Evolutionary conservation across 2,797 vertebrate genomes (phyloP).

Genomic region (Staurois parvus): DNA sequence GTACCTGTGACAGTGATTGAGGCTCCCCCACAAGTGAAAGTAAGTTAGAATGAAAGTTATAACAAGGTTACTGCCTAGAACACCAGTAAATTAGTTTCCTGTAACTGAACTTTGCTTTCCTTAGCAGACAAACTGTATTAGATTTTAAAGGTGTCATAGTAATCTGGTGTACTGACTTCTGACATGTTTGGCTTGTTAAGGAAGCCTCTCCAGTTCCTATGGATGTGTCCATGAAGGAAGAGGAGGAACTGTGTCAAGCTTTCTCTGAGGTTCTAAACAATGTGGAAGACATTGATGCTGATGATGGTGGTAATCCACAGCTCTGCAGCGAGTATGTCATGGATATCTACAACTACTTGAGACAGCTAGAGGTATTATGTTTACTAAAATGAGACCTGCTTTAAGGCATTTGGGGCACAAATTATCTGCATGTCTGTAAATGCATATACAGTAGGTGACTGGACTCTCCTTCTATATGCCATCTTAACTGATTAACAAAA

Average conservation of each 20-base stretch:
- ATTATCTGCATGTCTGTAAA: neutral
- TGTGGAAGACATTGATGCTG: constrained; percentile 86
- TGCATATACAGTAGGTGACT: too few relatives aligned
- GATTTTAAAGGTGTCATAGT: too few relatives aligned
- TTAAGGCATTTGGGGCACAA: neutral
- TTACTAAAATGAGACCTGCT: too few relatives aligned
- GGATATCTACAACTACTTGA: constrained; percentile 91
- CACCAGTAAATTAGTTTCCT: too few relatives aligned
- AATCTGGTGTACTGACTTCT: neutral
- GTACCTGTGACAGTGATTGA: constrained; percentile 27
- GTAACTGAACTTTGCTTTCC: too few relatives aligned
- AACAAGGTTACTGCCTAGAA: too few relatives aligned
- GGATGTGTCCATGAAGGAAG: constrained; percentile 84
- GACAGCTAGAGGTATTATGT: constrained; percentile 82
- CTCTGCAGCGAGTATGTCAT: constrained; percentile 92
- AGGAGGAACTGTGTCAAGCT: constrained; percentile 87
- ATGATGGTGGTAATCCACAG: constrained; percentile 85
- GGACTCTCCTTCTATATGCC: too few relatives aligned
- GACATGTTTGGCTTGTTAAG: constrained; percentile 44
- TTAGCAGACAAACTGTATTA: too few relatives aligned
- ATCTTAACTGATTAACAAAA: too few relatives aligned
- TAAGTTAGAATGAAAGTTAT: too few relatives aligned
- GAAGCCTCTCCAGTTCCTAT: constrained; percentile 64
- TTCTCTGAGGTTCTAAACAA: constrained; percentile 85
- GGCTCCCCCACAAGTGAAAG: constrained; percentile 21